These are phyloP conservation scores for Nerophis lumbriciformis DNA, from an alignment of 2,113 vertebrate species.

Conservation along the genomic window DNA sequence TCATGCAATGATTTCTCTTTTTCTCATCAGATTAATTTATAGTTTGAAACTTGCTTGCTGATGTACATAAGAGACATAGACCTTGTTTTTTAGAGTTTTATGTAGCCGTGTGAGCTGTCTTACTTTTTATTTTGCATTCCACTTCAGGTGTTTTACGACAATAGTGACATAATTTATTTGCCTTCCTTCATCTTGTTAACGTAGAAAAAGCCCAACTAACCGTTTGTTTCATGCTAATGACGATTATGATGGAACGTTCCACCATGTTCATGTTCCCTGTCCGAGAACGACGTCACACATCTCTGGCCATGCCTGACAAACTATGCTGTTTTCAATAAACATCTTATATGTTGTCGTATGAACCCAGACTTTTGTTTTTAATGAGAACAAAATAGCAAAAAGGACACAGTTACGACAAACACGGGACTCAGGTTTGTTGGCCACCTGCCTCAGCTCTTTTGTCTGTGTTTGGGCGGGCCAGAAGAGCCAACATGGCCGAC, in stretches of 20 bases:
- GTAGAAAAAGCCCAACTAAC: conserved; percentile 69
- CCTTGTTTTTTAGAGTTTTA: conserved; percentile 58
- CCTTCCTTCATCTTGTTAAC: conserved; percentile 69
- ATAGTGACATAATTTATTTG: conserved; percentile 75
- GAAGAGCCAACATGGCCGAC: too few species aligned
- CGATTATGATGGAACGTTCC: conserved; percentile 67
- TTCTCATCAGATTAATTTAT: conserved; percentile 58
- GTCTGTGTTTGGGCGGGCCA: not conserved
- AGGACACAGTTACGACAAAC: not conserved
- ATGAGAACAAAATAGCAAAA: conserved; percentile 15
- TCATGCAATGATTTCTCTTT: conserved; percentile 40
- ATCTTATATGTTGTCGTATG: conserved; percentile 58
- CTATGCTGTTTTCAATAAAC: conserved; percentile 75
- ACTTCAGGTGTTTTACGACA: conserved; percentile 43
- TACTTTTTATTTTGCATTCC: conserved; percentile 67
- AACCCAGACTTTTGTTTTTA: not conserved
- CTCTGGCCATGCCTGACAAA: conserved; percentile 63
- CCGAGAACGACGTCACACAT: conserved; percentile 20
- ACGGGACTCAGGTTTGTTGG: conserved; percentile 12
- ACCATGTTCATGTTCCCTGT: conserved; percentile 26
- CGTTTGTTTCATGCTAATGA: conserved; percentile 72
- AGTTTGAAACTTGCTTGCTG: conserved; percentile 53
- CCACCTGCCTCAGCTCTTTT: conserved; percentile 19
- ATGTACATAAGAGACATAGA: conserved; percentile 43
- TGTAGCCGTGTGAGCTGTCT: conserved; percentile 60